Evolutionary conservation across 2,113 vertebrate genomes (phyloP).

Genomic region (Oryzias curvinotus): DNA sequence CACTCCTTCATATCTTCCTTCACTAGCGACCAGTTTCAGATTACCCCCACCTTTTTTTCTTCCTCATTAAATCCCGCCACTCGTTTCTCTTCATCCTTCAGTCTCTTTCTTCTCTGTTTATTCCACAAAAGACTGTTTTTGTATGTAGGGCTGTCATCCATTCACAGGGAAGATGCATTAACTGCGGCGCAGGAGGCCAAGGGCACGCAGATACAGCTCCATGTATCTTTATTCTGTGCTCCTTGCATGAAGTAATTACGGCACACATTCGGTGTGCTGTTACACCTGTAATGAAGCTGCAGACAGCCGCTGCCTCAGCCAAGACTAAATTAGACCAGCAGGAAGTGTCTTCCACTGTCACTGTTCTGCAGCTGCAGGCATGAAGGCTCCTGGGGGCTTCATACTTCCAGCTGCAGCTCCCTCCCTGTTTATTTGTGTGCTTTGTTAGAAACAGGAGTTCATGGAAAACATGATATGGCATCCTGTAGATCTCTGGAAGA

Average conservation of each 20-base stretch:
- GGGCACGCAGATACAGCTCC: conserved; percentile 6
- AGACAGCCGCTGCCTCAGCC: conserved; percentile 15
- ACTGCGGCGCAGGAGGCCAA: conserved; percentile 24
- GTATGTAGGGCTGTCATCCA: conserved; percentile 10
- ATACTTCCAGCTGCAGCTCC: neutral
- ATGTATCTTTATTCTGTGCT: conserved; percentile 19
- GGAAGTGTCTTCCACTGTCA: conserved; percentile 9
- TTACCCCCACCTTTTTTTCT: conserved; percentile 25
- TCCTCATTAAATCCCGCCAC: conserved; percentile 47
- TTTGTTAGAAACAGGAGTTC: too few species aligned
- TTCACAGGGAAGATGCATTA: conserved; percentile 14
- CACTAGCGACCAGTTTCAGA: conserved; percentile 30
- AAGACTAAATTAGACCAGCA: neutral
- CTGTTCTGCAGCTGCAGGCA: conserved; percentile 7
- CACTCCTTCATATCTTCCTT: conserved; percentile 48
- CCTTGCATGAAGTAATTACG: conserved; percentile 36
- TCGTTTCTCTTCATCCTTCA: conserved; percentile 5
- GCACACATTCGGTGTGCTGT: conserved; percentile 13
- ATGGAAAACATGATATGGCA: too few species aligned
- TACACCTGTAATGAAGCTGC: conserved; percentile 30
- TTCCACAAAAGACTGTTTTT: conserved; percentile 14
- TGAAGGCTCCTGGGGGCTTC: neutral
- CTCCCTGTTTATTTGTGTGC: too few species aligned
- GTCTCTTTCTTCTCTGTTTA: conserved; percentile 16
- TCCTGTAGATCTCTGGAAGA: too few species aligned